phyloP scores from a whole-genome alignment of 1,140 invertebrate species.

The Cotesia glomerata region DNA sequence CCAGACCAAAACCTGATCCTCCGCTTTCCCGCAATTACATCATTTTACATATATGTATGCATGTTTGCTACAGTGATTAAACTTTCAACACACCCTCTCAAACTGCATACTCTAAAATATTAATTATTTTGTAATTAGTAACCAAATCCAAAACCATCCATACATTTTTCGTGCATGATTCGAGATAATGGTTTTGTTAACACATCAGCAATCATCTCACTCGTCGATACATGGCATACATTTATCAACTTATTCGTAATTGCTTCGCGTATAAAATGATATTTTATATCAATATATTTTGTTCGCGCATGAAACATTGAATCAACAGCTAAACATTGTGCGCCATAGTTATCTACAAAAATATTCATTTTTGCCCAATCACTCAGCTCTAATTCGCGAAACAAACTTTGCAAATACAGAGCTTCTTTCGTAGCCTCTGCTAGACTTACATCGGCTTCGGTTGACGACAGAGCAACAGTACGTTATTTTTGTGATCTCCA shows the following conservation, averaged over 20 bases:
- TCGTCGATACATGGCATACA: background rate
- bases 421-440: constrained; percentile 5
- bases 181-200: background rate
- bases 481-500: constrained; percentile 4
- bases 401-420: background rate
- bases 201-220: constrained; percentile 5
- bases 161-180: too few relatives aligned
- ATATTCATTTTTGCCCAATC: background rate
- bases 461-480: constrained; percentile 8
- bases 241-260: background rate
- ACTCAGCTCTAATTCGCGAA: background rate
- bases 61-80: too few relatives aligned
- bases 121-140: too few relatives aligned
- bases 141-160: too few relatives aligned
- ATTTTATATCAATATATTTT: constrained; percentile 8
- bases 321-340: background rate
- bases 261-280: constrained; percentile 10
- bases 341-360: constrained; percentile 4
- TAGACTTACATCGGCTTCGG: constrained; percentile 5
- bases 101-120: too few relatives aligned
- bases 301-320: background rate
- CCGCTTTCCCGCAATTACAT: too few relatives aligned
- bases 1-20: too few relatives aligned
- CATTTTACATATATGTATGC: too few relatives aligned
- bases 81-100: too few relatives aligned